These are phyloP conservation scores for Acrocephalus scirpaceus DNA, from an alignment of 2,797 vertebrate genomes.

Conservation along the genomic window DNA sequence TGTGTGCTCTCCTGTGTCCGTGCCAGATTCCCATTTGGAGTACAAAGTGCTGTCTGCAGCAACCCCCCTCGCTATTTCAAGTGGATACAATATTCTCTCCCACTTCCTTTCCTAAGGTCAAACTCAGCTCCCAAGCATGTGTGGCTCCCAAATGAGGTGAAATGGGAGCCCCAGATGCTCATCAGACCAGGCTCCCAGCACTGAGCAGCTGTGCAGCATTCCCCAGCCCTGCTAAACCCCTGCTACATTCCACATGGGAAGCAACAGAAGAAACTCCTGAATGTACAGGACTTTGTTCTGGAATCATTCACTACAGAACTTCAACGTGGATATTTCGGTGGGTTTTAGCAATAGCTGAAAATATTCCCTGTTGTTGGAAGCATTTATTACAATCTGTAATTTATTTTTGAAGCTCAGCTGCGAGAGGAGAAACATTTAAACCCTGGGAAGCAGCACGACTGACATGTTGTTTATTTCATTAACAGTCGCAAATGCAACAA, in stretches of 20 bases:
- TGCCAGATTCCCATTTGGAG: slow-evolving; percentile 18
- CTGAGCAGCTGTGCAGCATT: slow-evolving; percentile 9
- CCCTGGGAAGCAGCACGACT: not conserved
- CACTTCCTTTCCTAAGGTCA: slow-evolving; percentile 54
- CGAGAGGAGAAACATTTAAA: not conserved
- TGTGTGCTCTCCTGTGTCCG: not conserved
- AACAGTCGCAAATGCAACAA: not conserved
- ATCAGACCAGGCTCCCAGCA: not conserved
- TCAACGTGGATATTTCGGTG: not conserved
- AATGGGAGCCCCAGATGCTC: slow-evolving; percentile 31
- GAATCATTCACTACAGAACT: not conserved
- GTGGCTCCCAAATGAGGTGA: not conserved
- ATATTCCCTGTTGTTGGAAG: not conserved
- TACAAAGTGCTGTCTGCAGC: not conserved
- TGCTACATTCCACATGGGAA: not conserved
- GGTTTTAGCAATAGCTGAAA: not conserved
- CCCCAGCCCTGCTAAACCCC: not conserved
- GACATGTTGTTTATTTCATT: not conserved
- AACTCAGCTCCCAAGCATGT: not conserved
- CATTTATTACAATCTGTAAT: not conserved
- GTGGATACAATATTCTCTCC: not conserved
- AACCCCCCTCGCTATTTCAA: not conserved
- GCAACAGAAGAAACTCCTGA: not conserved
- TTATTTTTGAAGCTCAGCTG: not conserved
- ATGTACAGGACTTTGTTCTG: not conserved